These are phyloP conservation scores for Urocyon cinereoargenteus DNA, from an alignment of 2,797 vertebrate species.

Conservation along the genomic window DNA sequence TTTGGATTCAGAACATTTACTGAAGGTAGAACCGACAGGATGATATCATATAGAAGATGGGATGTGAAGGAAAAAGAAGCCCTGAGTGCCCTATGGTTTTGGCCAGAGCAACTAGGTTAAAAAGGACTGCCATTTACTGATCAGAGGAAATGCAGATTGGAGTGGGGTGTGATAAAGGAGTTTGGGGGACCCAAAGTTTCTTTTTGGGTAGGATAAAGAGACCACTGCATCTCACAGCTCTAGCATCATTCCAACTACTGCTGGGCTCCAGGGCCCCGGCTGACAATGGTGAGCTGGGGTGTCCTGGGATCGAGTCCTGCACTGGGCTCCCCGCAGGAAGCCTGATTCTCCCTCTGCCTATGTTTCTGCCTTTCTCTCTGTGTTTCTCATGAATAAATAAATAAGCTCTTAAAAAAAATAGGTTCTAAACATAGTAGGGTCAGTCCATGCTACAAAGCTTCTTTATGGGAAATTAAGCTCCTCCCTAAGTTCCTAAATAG, in stretches of 20 bases:
- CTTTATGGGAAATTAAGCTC: background rate
- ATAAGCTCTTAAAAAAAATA: background rate
- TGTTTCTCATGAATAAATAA: no score
- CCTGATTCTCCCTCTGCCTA: no score
- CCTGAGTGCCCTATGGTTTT: background rate
- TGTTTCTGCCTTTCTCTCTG: no score
- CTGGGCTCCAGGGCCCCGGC: background rate
- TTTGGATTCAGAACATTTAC: background rate
- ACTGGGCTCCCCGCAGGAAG: no score
- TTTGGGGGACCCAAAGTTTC: background rate
- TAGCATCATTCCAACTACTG: background rate
- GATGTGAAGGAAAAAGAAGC: background rate
- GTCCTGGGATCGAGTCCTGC: no score
- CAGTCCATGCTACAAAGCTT: background rate
- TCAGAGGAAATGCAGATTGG: background rate
- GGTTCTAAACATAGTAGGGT: background rate
- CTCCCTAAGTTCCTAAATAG: background rate
- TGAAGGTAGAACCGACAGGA: background rate
- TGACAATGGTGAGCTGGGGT: fast-evolving
- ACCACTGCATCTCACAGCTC: background rate
- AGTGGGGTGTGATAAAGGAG: background rate
- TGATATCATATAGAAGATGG: background rate
- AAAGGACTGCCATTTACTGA: background rate
- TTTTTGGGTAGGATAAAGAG: background rate
- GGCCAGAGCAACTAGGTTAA: background rate